These are phyloP conservation scores for Galerucella calmariensis DNA, from an alignment of 2,888 invertebrate genomes.

Conservation along the genomic window DNA sequence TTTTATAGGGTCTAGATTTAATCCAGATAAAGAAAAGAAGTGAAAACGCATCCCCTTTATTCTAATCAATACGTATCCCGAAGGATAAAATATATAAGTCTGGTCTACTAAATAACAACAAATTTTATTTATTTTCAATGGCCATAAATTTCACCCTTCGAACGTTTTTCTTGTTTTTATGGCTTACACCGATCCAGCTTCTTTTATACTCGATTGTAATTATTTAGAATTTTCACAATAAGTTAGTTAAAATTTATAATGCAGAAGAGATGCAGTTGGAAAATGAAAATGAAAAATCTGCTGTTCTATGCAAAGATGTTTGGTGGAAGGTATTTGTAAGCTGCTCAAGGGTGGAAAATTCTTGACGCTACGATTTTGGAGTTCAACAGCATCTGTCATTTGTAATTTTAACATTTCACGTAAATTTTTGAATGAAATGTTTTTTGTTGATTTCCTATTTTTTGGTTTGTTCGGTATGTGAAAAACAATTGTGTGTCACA, in stretches of 20 bases:
- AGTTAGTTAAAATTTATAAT: neutral
- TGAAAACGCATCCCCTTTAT: slow-evolving; percentile 43
- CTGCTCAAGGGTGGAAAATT: no score
- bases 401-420: no score
- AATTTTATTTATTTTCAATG: slow-evolving; percentile 45
- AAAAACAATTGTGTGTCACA: no score
- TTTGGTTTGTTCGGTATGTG: no score
- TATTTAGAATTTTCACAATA: slow-evolving; percentile 10
- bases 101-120: slow-evolving; percentile 47
- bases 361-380: no score
- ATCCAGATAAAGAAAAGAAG: slow-evolving; percentile 50
- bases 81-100: slow-evolving; percentile 40
- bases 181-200: slow-evolving; percentile 30
- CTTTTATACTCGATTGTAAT: slow-evolving; percentile 25
- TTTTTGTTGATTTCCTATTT: no score
- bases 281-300: neutral
- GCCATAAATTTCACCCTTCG: slow-evolving; percentile 42
- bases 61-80: slow-evolving; percentile 49
- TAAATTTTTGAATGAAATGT: no score
- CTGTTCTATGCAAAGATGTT: neutral
- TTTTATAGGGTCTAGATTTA: slow-evolving; percentile 49
- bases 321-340: no score
- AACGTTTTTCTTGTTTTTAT: slow-evolving; percentile 38
- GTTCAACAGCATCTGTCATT: no score
- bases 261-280: neutral